Percentiles rank a stretch among this genome's conserved stretches.
Conservation (phyloP, 2,888 invertebrate species). For the Schizotus pectinicornis region DNA sequence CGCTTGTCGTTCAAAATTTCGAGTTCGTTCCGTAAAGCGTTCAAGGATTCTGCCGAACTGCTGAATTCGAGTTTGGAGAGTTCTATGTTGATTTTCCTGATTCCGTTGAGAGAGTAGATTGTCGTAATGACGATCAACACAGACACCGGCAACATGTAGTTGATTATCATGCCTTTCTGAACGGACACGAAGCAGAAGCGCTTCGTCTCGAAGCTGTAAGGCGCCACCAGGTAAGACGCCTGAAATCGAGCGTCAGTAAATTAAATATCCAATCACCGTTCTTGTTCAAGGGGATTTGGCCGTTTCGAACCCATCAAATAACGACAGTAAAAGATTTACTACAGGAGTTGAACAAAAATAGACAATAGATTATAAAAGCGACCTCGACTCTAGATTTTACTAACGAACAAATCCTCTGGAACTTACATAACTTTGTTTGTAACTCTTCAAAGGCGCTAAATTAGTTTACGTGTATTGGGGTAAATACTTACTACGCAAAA, state of each 20-base stretch:
- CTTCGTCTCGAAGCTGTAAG: constrained; percentile 74
- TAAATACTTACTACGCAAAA: constrained; percentile 68
- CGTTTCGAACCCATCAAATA: no score
- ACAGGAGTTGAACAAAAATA: no score
- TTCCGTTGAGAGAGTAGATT: constrained; percentile 65
- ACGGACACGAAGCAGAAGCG: constrained; percentile 81
- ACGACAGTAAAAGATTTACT: background rate
- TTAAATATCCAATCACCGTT: background rate
- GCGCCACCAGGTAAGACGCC: constrained; percentile 71
- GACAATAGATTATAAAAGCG: no score
- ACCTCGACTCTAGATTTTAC: no score
- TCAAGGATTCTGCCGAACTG: constrained; percentile 55
- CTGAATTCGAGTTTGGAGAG: constrained; percentile 54
- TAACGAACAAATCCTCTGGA: no score
- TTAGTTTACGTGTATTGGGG: no score
- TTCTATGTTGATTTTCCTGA: constrained; percentile 57
- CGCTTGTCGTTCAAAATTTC: constrained; percentile 48
- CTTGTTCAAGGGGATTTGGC: no score
- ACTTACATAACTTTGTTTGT: no score
- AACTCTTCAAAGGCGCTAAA: no score
- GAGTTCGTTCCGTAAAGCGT: constrained; percentile 50
- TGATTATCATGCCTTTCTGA: constrained; percentile 77
- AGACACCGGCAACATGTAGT: constrained; percentile 77
- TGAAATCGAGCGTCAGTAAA: constrained; percentile 23
- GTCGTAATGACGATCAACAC: constrained; percentile 70